Evolutionary conservation across 2,797 vertebrate genomes (phyloP), one percentile per base, ranked within the genome.

Genomic region (Triplophysa yarkandensis): DNA sequence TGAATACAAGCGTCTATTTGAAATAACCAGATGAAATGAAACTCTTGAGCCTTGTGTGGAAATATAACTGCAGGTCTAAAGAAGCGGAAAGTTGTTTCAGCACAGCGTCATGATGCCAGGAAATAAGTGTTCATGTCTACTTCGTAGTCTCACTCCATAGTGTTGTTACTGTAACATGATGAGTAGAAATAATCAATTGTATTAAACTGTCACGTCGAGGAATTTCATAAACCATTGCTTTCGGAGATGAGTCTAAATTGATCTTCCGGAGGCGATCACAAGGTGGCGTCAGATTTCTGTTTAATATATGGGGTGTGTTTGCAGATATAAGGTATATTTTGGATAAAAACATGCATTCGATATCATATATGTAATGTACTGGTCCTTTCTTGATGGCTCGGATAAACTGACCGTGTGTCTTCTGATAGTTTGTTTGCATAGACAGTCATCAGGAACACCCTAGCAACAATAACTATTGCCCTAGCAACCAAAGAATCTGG

Each of bases 61-160:
- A 65, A 73, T 65, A 25, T 73, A 43, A 55, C 61, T 27, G n/a
- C 17, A 58, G 30, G 27, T 52, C 69, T 79, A 73, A 71, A 74
- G 63, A 25, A 39, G 78, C 82, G 83, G 65, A 41, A 70, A 70
- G 71, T 71, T 65, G 7, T 55, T 43, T 14, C 61, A 52, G 76
- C 46, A 70, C 60, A 64, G 78, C 76, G 78, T 77, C 69, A 78
- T 69, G 74, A 16, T 78, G 82, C 83, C 69, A 77, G 78, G 77
- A 83, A 73, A 70, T 66, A 54, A 75, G 81, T 78, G 34, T 28
- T 17, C 66, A 28, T 39, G 23, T 72, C 64, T 32, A 73, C 21
- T 71, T 71, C 63, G 64, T 57, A 27, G 8, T 69, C 21, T 36
- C 30, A 25, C 39, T 41, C 10, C 25, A 46, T 30, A 28, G 1